Evolutionary conservation across 1,140 invertebrate genomes (phyloP).

Genomic region (Panagrolaimus sp.): DNA sequence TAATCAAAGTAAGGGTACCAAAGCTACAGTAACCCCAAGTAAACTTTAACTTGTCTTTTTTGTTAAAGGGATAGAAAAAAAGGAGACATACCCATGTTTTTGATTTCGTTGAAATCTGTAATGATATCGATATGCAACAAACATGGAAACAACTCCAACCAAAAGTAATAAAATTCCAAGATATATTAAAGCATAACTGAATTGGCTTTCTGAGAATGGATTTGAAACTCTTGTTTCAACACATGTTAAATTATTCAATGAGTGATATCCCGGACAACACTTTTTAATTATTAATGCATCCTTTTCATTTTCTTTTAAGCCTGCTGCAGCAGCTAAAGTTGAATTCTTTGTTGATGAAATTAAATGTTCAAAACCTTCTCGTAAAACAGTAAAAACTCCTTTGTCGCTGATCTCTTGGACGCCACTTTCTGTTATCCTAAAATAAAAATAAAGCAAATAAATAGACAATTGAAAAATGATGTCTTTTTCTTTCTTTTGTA

Average conservation of each 20-base stretch:
- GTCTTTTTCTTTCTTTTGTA: too few species aligned
- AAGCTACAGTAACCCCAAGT: too few species aligned
- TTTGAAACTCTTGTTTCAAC: background rate
- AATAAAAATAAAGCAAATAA: too few species aligned
- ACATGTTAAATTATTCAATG: background rate
- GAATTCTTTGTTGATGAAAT: background rate
- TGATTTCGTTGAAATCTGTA: constrained; percentile 14
- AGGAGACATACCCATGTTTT: background rate
- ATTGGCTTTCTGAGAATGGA: background rate
- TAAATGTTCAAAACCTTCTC: constrained; percentile 3
- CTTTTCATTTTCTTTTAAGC: too few species aligned
- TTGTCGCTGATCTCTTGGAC: constrained; percentile 10
- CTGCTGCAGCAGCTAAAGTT: background rate
- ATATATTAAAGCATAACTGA: constrained; percentile 3
- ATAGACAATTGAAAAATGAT: too few species aligned
- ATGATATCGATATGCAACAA: constrained; percentile 7
- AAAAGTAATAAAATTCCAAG: background rate
- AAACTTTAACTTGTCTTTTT: too few species aligned
- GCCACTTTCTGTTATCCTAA: background rate
- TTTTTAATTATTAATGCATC: background rate
- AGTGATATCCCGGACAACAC: background rate
- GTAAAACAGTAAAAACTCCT: constrained; percentile 3
- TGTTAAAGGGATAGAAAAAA: too few species aligned
- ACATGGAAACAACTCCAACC: background rate
- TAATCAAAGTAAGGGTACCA: too few species aligned